A percentile compares a stretch with the other conserved stretches of the same genome.
Conservation (phyloP, 2,888 invertebrate species). For the Scelioninae gen. 2 region DNA sequence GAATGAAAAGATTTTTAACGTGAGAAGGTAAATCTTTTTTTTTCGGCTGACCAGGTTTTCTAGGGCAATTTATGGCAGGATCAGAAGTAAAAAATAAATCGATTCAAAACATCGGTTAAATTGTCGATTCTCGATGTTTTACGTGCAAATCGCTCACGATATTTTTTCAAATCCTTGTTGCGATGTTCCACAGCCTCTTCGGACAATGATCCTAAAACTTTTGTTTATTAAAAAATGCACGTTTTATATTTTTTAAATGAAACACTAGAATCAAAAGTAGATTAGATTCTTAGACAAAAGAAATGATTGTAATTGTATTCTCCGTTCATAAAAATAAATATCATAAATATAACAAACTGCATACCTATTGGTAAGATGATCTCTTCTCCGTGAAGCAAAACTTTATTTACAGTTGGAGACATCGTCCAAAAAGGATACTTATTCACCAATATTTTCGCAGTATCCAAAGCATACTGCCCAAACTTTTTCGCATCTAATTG, state of each 20-base stretch:
- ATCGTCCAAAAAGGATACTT: slow-evolving; percentile 6
- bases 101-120: background rate
- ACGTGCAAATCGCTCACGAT: background rate
- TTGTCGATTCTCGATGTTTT: background rate
- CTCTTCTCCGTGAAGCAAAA: background rate
- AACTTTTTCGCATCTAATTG: background rate
- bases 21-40: no score
- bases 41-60: no score
- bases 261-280: no score
- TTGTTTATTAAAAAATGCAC: no score
- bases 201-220: background rate
- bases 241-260: no score
- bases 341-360: no score
- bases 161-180: background rate
- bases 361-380: slow-evolving; percentile 2
- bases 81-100: background rate
- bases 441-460: background rate
- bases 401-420: background rate
- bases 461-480: background rate
- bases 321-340: background rate
- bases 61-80: background rate
- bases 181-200: slow-evolving; percentile 2
- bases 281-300: no score
- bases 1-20: no score
- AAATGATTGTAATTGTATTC: no score